Evolutionary conservation across 2,888 invertebrate species (phyloP), one percentile per base, ranked within the genome.

Genomic region (Tinea semifulvella): DNA sequence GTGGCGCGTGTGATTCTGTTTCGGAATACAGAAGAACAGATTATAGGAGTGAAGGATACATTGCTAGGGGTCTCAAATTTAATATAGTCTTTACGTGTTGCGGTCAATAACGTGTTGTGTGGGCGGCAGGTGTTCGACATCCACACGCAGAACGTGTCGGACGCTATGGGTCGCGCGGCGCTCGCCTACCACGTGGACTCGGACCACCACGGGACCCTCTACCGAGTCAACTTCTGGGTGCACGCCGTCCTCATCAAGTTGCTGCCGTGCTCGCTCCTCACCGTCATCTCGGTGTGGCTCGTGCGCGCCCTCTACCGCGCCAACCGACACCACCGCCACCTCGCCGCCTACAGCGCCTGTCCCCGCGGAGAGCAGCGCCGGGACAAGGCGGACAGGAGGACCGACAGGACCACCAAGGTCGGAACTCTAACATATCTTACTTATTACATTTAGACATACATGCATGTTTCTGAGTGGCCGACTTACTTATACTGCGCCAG

Each of bases 331-430:
- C 89, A 91, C 51, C 86, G 90, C 50, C 85, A 87, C 27, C 65
- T 91, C 14, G 83, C 88, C 52, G 85, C 84, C 35, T 87, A 88
- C 58, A 86, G 84, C 53, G 69, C 83, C 0, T 85, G 84, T 46
- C 82, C 84, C 0, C 65, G 82, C 1, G 74, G 66, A 0, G 76
- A 76, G 52, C 75, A 74, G 47, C 58, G 77, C 22, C 80, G 75
- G 52, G 68, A 79, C 31, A 88, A 88, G 58, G 84, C 86, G 25
- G 91, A 92, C 58, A 84, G 88, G 47, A 83, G 91, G 48, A 90
- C 91, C 1, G 93, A 96, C 61, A 84, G 96, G 48, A 96, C 96
- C 0, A 96, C 96, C 0, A 88, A n/a, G n/a, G n/a, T n/a, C n/a
- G n/a, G n/a, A n/a, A n/a, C n/a, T n/a, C n/a, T n/a, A n/a, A n/a